phyloP scores from a whole-genome alignment of 2,888 invertebrate species.

The Coleophora deauratella region DNA sequence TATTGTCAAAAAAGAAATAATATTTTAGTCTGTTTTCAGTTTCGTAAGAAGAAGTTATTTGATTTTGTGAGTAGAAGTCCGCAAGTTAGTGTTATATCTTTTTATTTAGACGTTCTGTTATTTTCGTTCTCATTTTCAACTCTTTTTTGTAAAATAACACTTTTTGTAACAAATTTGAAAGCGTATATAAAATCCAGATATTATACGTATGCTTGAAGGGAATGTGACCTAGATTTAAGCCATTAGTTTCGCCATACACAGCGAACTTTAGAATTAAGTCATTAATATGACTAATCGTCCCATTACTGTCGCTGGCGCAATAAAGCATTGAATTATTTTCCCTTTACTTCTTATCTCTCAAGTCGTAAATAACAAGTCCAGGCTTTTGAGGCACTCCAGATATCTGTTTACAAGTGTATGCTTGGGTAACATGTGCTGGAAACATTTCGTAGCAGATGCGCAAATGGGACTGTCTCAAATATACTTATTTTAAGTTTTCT shows the following conservation, averaged over 20 bases:
- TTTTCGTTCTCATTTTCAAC: too few species aligned
- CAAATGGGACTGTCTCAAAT: background rate
- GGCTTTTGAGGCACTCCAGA: background rate
- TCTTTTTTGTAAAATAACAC: too few species aligned
- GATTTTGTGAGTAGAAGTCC: too few species aligned
- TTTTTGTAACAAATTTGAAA: too few species aligned
- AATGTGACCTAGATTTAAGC: background rate
- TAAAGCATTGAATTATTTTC: slow-evolving; percentile 5
- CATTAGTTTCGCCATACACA: background rate
- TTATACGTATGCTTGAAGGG: too few species aligned
- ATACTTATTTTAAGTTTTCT: too few species aligned
- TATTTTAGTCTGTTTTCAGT: too few species aligned
- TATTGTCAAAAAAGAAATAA: too few species aligned
- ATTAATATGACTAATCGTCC: slow-evolving; percentile 7
- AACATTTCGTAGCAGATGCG: background rate
- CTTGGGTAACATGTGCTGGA: background rate
- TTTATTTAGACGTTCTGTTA: too few species aligned
- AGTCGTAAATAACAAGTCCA: background rate
- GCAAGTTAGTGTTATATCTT: too few species aligned
- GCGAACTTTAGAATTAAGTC: slow-evolving; percentile 3
- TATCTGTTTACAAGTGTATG: background rate
- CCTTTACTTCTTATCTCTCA: slow-evolving; percentile 3
- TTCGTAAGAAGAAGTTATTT: background rate
- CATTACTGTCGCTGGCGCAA: slow-evolving; percentile 4
- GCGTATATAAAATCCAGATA: too few species aligned